A percentile compares a stretch with the other conserved stretches of the same genome.
Evolutionary conservation across 2,888 invertebrate species (phyloP).

Genomic region (Sabellastarte sp.): DNA sequence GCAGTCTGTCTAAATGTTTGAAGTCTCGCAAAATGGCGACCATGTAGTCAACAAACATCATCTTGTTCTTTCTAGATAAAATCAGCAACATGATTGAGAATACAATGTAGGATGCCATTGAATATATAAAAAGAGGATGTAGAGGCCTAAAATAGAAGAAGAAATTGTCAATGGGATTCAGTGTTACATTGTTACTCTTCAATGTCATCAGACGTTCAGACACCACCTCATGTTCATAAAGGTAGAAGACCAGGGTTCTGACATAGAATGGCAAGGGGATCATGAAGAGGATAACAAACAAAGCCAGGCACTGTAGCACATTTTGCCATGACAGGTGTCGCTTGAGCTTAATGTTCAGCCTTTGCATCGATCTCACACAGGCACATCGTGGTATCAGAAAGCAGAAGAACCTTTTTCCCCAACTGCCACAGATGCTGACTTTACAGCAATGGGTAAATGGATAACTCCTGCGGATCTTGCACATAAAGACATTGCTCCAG

Average conservation of each 20-base stretch:
- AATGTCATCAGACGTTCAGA: neutral
- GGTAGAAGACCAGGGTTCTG: neutral
- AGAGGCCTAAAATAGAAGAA: too few species aligned
- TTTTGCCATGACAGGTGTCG: neutral
- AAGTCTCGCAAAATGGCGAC: constrained; percentile 5
- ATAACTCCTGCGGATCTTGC: neutral
- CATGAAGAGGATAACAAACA: neutral
- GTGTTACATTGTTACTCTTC: neutral
- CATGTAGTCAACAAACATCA: neutral
- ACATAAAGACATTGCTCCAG: constrained; percentile 39
- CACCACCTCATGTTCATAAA: constrained; percentile 6
- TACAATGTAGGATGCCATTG: neutral
- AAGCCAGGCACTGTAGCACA: neutral
- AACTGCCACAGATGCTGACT: constrained; percentile 10
- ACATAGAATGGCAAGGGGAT: constrained; percentile 5
- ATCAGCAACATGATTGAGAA: neutral
- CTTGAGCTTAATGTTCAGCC: too few species aligned
- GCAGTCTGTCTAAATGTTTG: neutral
- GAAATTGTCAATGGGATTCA: neutral
- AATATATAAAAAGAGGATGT: too few species aligned
- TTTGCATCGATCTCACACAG: neutral
- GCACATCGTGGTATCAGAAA: neutral
- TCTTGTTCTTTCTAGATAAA: neutral
- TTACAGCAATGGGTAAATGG: constrained; percentile 8
- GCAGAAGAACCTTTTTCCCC: constrained; percentile 8